A percentile compares a stretch with the other conserved stretches of the same genome.
These are phyloP conservation scores for Sitobion miscanthi DNA, from an alignment of 1,140 invertebrate genomes.

Conservation along the genomic window DNA sequence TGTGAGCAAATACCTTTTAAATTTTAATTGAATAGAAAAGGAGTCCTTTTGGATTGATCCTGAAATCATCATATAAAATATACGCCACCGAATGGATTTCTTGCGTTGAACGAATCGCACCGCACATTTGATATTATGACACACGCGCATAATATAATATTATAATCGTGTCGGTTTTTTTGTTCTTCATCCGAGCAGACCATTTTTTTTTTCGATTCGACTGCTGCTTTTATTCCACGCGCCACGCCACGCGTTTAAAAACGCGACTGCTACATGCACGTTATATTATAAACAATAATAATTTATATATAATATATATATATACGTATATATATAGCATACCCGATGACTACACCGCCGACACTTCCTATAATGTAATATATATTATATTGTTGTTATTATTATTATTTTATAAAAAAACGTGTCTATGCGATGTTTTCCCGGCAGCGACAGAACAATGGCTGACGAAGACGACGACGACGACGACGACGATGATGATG, in stretches of 20 bases:
- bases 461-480: not conserved
- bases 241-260: not conserved
- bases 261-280: not conserved
- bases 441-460: not conserved
- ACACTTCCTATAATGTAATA: not conserved
- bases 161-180: not conserved
- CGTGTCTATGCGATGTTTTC: not conserved
- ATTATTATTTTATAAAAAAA: slow-evolving; percentile 6
- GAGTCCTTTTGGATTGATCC: not conserved
- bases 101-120: not conserved
- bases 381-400: not conserved
- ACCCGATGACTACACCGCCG: not conserved
- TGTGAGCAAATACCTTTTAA: too few species aligned
- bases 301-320: not conserved
- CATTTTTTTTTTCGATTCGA: not conserved
- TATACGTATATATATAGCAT: not conserved
- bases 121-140: not conserved
- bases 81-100: not conserved
- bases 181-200: not conserved
- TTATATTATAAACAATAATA: not conserved
- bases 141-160: not conserved
- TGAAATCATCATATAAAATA: not conserved
- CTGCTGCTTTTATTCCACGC: not conserved
- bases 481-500: too few species aligned
- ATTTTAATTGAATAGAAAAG: too few species aligned